phyloP scores from a whole-genome alignment of 2,113 vertebrate genomes.

The Chroicocephalus ridibundus region DNA sequence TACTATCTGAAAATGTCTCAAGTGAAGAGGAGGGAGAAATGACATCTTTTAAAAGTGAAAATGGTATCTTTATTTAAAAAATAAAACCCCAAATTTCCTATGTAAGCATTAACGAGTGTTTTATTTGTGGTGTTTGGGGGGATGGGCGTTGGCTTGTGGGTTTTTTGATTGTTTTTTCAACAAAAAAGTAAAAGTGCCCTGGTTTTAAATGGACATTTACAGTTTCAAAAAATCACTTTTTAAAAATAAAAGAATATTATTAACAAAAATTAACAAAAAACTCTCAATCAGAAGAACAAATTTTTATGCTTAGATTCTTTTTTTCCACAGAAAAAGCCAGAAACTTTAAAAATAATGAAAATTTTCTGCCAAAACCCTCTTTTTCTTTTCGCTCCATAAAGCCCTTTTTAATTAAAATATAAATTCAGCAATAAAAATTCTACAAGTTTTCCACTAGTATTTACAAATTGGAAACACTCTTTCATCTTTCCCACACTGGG shows the following conservation, averaged over 20 bases:
- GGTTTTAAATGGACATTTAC: background rate
- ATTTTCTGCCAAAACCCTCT: background rate
- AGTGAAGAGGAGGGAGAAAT: background rate
- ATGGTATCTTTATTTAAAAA: background rate
- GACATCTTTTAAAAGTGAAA: background rate
- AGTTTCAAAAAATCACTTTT: background rate
- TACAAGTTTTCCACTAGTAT: background rate
- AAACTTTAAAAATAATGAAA: background rate
- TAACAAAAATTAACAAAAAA: background rate
- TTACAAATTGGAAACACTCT: constrained; percentile 3
- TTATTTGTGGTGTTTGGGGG: background rate
- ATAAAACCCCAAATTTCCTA: background rate
- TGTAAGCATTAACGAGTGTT: background rate
- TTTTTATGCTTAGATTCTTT: background rate
- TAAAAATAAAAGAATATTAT: background rate
- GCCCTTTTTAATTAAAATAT: constrained; percentile 1
- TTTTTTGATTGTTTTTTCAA: background rate
- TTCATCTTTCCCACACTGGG: background rate
- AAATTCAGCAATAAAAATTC: constrained; percentile 5
- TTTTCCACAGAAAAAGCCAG: background rate
- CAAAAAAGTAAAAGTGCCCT: background rate
- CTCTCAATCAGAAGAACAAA: background rate
- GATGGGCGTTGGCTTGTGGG: background rate
- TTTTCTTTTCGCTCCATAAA: background rate
- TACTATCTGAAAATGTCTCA: background rate